Conservation (phyloP, 1,140 invertebrate species). For the Maconellicoccus hirsutus region DNA sequence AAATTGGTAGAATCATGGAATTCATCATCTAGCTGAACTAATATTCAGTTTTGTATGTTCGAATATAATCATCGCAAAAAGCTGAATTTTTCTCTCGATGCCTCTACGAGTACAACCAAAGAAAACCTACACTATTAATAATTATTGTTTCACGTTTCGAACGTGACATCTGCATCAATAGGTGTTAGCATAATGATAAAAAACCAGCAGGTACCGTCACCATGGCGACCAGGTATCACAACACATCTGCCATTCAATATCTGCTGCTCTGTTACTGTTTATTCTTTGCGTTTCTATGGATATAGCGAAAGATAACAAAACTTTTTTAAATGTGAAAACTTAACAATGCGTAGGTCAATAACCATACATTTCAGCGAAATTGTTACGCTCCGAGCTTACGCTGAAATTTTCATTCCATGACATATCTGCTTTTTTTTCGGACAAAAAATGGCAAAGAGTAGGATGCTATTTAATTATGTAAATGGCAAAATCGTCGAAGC, state of each 20-base stretch:
- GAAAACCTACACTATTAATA: neutral
- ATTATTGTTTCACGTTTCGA: neutral
- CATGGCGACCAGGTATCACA: conserved; percentile 11
- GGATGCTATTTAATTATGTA: neutral
- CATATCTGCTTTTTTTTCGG: no score
- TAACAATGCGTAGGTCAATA: neutral
- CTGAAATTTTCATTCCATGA: no score
- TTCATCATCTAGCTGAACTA: no score
- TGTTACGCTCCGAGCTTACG: neutral
- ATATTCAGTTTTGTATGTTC: no score
- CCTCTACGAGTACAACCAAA: neutral
- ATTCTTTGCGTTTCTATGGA: conserved; percentile 15
- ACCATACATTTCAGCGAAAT: neutral
- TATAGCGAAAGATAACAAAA: conserved; percentile 17
- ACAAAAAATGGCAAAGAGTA: no score
- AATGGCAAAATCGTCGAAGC: neutral
- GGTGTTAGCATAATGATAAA: conserved; percentile 15
- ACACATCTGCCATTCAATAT: conserved; percentile 21
- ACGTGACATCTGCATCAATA: conserved; percentile 22
- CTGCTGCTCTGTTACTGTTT: conserved; percentile 1
- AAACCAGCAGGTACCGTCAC: conserved; percentile 13
- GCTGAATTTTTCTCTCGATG: no score
- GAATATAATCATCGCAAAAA: neutral
- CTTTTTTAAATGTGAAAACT: neutral
- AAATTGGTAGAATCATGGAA: no score